Evolutionary conservation across 2,113 vertebrate species (phyloP).

Genomic region (Ariopsis seemanni): DNA sequence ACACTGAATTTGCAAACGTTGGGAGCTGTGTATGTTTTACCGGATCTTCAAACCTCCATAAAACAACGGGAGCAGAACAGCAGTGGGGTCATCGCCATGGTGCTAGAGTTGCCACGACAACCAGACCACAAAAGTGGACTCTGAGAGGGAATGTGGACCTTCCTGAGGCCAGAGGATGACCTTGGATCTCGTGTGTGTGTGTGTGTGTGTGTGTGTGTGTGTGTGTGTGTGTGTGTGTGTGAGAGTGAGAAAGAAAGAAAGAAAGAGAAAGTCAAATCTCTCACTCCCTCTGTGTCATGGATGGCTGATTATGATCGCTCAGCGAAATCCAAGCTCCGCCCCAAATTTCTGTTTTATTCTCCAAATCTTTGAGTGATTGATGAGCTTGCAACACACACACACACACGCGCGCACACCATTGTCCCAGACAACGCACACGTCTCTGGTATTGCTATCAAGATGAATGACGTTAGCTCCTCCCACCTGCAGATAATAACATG

Average conservation of each 20-base stretch:
- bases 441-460: conserved; percentile 61
- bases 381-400: conserved; percentile 43
- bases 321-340: conserved; percentile 27
- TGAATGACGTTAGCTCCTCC: conserved; percentile 57
- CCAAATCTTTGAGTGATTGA: conserved; percentile 50
- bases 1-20: conserved; percentile 24
- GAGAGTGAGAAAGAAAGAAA: conserved; percentile 15
- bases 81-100: conserved; percentile 50
- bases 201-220: conserved; percentile 29
- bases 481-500: conserved; percentile 46
- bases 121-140: conserved; percentile 58
- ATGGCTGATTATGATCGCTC: conserved; percentile 38
- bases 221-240: neutral
- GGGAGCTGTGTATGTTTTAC: conserved; percentile 39
- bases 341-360: conserved; percentile 42
- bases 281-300: conserved; percentile 41
- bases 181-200: conserved; percentile 34
- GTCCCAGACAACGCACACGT: conserved; percentile 52
- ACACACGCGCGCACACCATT: conserved; percentile 30
- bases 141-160: conserved; percentile 54
- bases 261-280: conserved; percentile 6
- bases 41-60: conserved; percentile 40
- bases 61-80: conserved; percentile 47
- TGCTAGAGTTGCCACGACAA: conserved; percentile 56
- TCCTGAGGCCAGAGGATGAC: conserved; percentile 39